Percentiles rank a stretch among this genome's conserved stretches.
Conservation (phyloP, 2,113 vertebrate species). For the Pelecanus crispus region DNA sequence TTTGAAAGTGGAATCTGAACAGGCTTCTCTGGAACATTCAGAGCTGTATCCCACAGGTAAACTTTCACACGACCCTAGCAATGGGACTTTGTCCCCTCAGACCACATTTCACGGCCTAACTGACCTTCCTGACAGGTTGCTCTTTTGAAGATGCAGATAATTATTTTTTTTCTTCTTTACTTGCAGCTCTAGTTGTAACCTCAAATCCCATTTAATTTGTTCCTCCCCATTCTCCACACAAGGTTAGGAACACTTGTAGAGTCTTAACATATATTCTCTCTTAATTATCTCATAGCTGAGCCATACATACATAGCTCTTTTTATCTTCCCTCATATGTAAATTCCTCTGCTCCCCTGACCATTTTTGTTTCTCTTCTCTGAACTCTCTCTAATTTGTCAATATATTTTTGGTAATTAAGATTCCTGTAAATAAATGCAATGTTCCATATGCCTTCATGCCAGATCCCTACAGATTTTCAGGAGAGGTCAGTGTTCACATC, state of each 20-base stretch:
- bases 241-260: conserved; percentile 13
- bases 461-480: conserved; percentile 1
- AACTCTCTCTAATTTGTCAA: conserved; percentile 58
- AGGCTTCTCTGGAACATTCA: neutral
- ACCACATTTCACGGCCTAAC: neutral
- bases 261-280: neutral
- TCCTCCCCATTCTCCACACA: neutral
- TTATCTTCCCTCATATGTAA: conserved; percentile 45
- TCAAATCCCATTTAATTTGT: conserved; percentile 3
- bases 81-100: neutral
- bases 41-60: neutral
- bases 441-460: neutral
- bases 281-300: conserved; percentile 26
- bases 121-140: neutral
- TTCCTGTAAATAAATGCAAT: neutral
- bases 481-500: conserved; percentile 20
- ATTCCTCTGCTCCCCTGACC: conserved; percentile 42
- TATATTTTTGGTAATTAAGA: conserved; percentile 58
- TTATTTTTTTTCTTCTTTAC: neutral
- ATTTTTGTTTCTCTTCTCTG: conserved; percentile 54
- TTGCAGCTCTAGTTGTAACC: neutral
- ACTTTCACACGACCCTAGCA: neutral
- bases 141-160: neutral
- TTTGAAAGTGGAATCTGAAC: neutral
- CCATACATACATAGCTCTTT: neutral